Evolutionary conservation across 2,797 vertebrate genomes (phyloP), one percentile per base, ranked within the genome.

Genomic region (Galaxias olidus): DNA sequence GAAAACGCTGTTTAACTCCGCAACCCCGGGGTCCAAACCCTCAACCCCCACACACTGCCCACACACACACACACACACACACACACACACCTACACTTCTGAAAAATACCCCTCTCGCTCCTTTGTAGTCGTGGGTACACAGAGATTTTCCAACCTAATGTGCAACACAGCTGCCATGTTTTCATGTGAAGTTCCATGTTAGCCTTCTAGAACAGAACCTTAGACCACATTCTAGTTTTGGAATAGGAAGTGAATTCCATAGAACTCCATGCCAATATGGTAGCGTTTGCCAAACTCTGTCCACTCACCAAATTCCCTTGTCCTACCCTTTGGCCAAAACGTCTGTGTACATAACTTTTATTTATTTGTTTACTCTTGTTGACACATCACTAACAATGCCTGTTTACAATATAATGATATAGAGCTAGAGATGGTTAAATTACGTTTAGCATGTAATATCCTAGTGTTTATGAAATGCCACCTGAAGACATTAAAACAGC

Each of bases 1-100:
- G 90, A 88, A 66, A 91, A 92, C 1, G 66, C 57, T 5, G 89
- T 89, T 72, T 90, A 89, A 83, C 12, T 73, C 11, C 5, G 81
- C 72, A 75, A 91, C 66, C 90, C 76, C 66, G 51, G 47, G 50
- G 19, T 9, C 19, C 47, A 55, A 47, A 62, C 60, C 63, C 59
- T 51, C 54, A 55, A 59, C 47, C 41, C 49, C 43, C 53, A 41
- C 30, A 55, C 53, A 42, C 2, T 30, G 30, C 30, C 30, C 30
- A 40, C 19, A 30, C 14, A 40, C 42, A 9, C 59, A 48, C 59
- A 45, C 57, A 58, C 56, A 46, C 14, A 60, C 65, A 62, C 42
- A 64, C 58, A 44, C 14, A 19, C 46, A 58, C 45, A 67, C 30
- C 51, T 41, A 44, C 20, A 44, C 19, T 9, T 52, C 7, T 52